These are phyloP conservation scores for Mimachlamys varia DNA, from an alignment of 2,888 invertebrate genomes.

Conservation along the genomic window DNA sequence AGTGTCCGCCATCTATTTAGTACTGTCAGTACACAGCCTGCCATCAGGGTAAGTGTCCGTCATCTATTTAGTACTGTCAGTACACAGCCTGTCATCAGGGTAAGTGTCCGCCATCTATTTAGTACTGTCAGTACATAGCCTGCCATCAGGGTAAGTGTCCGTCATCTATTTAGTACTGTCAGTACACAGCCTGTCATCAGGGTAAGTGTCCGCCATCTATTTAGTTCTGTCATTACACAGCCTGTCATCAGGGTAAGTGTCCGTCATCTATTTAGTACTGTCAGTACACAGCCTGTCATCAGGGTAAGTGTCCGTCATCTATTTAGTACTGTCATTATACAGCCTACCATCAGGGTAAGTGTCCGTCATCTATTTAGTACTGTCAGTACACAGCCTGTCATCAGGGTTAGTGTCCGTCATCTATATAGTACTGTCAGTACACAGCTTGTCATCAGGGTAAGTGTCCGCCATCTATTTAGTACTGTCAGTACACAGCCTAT, in stretches of 20 bases:
- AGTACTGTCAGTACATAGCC: constrained; percentile 50
- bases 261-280: constrained; percentile 37
- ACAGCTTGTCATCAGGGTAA: constrained; percentile 56
- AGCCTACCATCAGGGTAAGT: constrained; percentile 55
- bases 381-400: constrained; percentile 55
- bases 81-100: constrained; percentile 55
- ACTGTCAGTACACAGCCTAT: constrained; percentile 55
- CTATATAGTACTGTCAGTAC: constrained; percentile 45
- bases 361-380: too few species aligned
- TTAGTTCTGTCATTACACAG: constrained; percentile 51
- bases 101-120: constrained; percentile 6
- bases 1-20: background rate
- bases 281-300: constrained; percentile 52
- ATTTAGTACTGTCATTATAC: constrained; percentile 46
- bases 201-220: constrained; percentile 44
- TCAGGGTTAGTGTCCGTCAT: constrained; percentile 46
- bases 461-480: background rate
- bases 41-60: constrained; percentile 49
- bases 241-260: constrained; percentile 54
- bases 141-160: constrained; percentile 53
- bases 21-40: constrained; percentile 55
- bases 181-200: constrained; percentile 52
- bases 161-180: constrained; percentile 39
- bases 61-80: constrained; percentile 44
- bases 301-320: constrained; percentile 46